These are phyloP conservation scores for Oryctes rhinoceros DNA, from an alignment of 1,140 invertebrate genomes.

Conservation along the genomic window DNA sequence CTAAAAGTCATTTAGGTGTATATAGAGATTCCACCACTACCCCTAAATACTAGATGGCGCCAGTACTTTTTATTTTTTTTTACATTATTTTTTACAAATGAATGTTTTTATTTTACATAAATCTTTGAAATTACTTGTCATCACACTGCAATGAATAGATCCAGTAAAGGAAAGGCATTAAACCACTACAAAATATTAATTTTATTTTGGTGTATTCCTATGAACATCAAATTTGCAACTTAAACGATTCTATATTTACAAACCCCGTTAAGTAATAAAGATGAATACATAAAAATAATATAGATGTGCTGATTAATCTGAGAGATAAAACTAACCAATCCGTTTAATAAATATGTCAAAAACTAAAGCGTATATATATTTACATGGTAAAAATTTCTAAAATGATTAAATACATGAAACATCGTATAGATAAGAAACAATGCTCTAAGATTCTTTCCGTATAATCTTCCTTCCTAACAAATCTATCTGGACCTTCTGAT, in stretches of 20 bases:
- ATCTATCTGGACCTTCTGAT: not conserved
- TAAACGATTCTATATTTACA: conserved; percentile 9
- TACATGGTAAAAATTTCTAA: conserved; percentile 33
- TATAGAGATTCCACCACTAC: no score
- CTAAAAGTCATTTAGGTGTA: no score
- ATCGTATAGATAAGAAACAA: not conserved
- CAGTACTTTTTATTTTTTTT: no score
- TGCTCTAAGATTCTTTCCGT: conserved; percentile 6
- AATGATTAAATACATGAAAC: not conserved
- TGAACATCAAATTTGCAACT: not conserved
- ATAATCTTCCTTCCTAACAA: conserved; percentile 14
- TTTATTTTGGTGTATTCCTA: conserved; percentile 13
- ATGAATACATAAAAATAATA: not conserved
- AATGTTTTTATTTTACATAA: no score
- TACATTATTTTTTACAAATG: no score
- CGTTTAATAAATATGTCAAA: not conserved
- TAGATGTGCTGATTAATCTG: not conserved
- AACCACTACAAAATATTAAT: not conserved
- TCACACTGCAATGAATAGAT: no score
- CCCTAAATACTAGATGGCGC: no score
- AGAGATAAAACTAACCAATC: not conserved
- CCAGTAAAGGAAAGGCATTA: not conserved
- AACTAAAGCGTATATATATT: conserved; percentile 1
- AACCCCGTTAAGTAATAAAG: not conserved
- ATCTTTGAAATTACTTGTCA: no score